Evolutionary conservation across 2,888 invertebrate species (phyloP), one percentile per base, ranked within the genome.

Genomic region (Conops quadrifasciatus): DNA sequence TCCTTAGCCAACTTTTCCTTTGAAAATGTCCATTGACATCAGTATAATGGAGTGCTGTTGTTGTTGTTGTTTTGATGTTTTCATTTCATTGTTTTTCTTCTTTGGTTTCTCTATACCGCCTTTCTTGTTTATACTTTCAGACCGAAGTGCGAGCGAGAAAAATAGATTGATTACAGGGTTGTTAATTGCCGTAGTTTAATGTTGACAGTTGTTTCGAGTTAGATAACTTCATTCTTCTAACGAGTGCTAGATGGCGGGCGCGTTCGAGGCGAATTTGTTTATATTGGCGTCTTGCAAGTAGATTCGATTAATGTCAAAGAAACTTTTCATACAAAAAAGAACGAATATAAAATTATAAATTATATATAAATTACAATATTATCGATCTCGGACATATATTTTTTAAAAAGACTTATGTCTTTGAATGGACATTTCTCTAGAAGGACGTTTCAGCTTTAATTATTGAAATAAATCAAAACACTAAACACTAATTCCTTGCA

Each of bases 21-120:
- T 30, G 66, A 24, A 53, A 66, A 51, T 66, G 66, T 58, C 67
- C 67, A 67, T 58, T 67, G 56, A 45, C 67, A 56, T 67, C 53
- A 2, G 36, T 7, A 36, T 36, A 36, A 36, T 36, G 36, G 9
- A 2, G 7, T 21, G 30, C n/a, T 60, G 36, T 60, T 51, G 26
- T 58, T 43, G 36, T 67, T 67, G 56, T 49, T 51, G 26, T 67
- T 58, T 67, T 43, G 26, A 47, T 24, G 30, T 67, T 58, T 28
- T 19, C 43, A 21, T 67, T 58, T 36, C 56, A 36, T 67, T 67
- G 43, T 58, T 58, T 58, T 56, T 67, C 26, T 56, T 66, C 24
- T 65, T 51, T 43, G 19, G 16, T 67, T n/a, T 58, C 43, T 58
- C 43, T 67, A 58, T 19, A 58, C 67, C 13, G 30, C 30, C 45